Percentiles rank a stretch among this genome's conserved stretches.
These are phyloP conservation scores for Pocillopora verrucosa DNA, from an alignment of 64 coral and sea anemone species.

Conservation along the genomic window DNA sequence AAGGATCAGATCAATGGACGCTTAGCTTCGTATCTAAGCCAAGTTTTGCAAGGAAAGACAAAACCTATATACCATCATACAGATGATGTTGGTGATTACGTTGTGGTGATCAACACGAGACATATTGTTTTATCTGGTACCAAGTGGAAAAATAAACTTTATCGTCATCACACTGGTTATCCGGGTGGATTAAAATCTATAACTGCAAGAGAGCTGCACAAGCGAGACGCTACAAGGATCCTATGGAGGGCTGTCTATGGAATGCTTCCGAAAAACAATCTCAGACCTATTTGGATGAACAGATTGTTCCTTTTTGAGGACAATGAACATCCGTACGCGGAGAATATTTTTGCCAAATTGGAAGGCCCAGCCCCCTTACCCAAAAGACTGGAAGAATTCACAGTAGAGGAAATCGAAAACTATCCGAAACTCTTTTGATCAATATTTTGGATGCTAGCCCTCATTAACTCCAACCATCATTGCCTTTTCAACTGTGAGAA, in stretches of 20 bases:
- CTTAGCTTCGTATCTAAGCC: constrained; percentile 80
- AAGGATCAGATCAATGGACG: constrained; percentile 91
- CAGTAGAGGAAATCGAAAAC: constrained; percentile 71
- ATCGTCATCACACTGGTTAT: constrained; percentile 96
- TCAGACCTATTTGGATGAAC: constrained; percentile 88
- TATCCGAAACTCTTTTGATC: constrained; percentile 85
- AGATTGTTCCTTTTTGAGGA: constrained; percentile 91
- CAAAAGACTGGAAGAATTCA: constrained; percentile 84
- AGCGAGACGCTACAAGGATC: constrained; percentile 79
- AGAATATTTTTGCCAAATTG: constrained; percentile 93
- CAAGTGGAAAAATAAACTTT: constrained; percentile 98
- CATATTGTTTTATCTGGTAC: constrained; percentile 81
- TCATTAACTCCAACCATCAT: not conserved
- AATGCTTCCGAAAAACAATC: constrained; percentile 98
- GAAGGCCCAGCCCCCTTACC: constrained; percentile 83
- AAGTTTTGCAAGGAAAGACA: constrained; percentile 95
- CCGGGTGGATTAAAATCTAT: constrained; percentile 91
- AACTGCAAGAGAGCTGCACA: constrained; percentile 76
- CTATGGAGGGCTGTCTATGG: constrained; percentile 95
- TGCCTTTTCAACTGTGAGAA: not conserved
- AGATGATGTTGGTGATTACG: constrained; percentile 82
- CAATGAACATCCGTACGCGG: constrained; percentile 84
- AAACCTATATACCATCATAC: constrained; percentile 95
- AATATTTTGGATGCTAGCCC: not conserved
- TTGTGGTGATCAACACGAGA: constrained; percentile 93